Evolutionary conservation across 2,113 vertebrate genomes (phyloP).

Genomic region (Hydrolagus affinis): DNA sequence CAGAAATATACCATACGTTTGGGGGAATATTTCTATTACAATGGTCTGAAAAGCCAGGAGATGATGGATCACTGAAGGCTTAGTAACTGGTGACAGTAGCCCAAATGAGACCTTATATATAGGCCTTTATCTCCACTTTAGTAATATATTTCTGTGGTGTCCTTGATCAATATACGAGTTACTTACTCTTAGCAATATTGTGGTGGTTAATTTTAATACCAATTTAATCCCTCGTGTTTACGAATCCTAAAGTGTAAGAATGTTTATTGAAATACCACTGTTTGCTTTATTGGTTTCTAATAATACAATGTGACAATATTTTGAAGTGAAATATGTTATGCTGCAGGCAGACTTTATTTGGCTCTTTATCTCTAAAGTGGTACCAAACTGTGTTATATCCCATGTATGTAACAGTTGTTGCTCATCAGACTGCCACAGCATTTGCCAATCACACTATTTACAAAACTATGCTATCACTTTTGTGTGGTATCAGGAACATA

Average conservation of each 20-base stretch:
- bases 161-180: too few relatives aligned
- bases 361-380: background rate
- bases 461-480: background rate
- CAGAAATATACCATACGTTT: too few relatives aligned
- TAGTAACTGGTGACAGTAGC: too few relatives aligned
- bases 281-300: constrained; percentile 11
- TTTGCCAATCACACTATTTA: constrained; percentile 2
- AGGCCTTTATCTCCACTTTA: too few relatives aligned
- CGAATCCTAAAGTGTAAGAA: background rate
- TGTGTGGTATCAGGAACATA: background rate
- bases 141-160: too few relatives aligned
- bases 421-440: background rate
- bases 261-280: constrained; percentile 28
- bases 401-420: background rate
- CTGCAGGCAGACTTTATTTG: constrained; percentile 6
- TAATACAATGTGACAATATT: constrained; percentile 15
- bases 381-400: background rate
- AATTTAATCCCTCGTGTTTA: too few relatives aligned
- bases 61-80: too few relatives aligned
- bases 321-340: background rate
- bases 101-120: too few relatives aligned
- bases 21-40: too few relatives aligned
- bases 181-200: too few relatives aligned
- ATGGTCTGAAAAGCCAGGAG: too few relatives aligned
- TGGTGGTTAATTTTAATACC: too few relatives aligned